Percentiles rank a stretch among this genome's conserved stretches.
Conservation (phyloP, 2,797 vertebrate genomes). For the Bovichtus diacanthus region DNA sequence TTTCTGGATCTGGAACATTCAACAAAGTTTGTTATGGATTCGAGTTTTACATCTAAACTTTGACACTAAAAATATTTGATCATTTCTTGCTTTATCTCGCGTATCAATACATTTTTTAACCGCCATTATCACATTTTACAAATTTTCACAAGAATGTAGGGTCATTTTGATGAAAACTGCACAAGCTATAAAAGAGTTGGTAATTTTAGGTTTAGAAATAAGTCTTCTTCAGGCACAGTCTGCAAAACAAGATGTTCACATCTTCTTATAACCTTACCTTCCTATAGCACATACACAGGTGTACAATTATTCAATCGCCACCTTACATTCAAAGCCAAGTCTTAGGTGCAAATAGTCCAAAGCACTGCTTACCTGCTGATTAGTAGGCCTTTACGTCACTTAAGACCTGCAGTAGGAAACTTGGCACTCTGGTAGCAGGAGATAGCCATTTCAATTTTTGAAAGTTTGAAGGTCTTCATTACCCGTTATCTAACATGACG, state of each 20-base stretch:
- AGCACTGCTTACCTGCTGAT: slow-evolving; percentile 52
- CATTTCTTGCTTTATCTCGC: neutral
- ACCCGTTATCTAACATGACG: slow-evolving; percentile 33
- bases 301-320: slow-evolving; percentile 39
- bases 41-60: neutral
- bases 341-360: slow-evolving; percentile 41
- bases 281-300: neutral
- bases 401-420: slow-evolving; percentile 47
- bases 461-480: slow-evolving; percentile 54
- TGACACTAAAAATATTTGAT: neutral
- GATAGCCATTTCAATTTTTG: slow-evolving; percentile 48
- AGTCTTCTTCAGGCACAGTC: neutral
- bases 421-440: slow-evolving; percentile 25
- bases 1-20: neutral
- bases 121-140: neutral
- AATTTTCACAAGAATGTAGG: neutral
- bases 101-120: neutral
- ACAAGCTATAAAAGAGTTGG: neutral
- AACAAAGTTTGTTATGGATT: neutral
- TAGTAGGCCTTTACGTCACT: slow-evolving; percentile 44
- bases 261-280: slow-evolving; percentile 24
- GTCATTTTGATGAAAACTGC: neutral
- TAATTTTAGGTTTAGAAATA: neutral
- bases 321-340: slow-evolving; percentile 6
- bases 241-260: neutral